A percentile compares a stretch with the other conserved stretches of the same genome.
phyloP scores from a whole-genome alignment of 2,797 vertebrate genomes.

The Artibeus jamaicensis region DNA sequence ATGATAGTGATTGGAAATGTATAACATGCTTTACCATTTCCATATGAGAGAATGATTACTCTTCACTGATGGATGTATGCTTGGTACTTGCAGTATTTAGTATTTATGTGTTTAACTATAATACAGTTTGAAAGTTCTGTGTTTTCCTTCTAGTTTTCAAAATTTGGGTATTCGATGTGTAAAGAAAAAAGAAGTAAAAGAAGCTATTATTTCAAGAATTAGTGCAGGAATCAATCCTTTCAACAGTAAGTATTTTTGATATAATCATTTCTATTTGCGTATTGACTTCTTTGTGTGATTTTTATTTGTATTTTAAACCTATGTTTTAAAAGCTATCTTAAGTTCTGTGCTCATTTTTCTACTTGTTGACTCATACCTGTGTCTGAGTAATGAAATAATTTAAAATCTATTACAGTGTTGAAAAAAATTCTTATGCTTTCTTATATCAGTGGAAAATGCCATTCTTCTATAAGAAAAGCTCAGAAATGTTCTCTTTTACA shows the following conservation, averaged over 20 bases:
- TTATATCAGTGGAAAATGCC: background rate
- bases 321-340: slow-evolving; percentile 15
- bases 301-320: slow-evolving; percentile 29
- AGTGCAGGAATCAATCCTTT: slow-evolving; percentile 94
- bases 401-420: background rate
- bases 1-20: background rate
- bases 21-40: background rate
- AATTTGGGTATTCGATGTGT: slow-evolving; percentile 99
- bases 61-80: background rate
- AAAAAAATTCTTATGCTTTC: background rate
- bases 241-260: slow-evolving; percentile 87
- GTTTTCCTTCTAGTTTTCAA: slow-evolving; percentile 90
- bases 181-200: slow-evolving; percentile 95
- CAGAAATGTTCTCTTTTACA: background rate
- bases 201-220: slow-evolving; percentile 92
- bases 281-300: background rate
- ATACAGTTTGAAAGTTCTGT: background rate
- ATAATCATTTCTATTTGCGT: slow-evolving; percentile 23
- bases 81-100: background rate
- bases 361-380: background rate
- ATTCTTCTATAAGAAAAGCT: slow-evolving; percentile 37
- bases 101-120: slow-evolving; percentile 21
- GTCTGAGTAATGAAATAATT: slow-evolving; percentile 13
- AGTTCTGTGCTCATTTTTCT: slow-evolving; percentile 31
- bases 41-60: background rate